Evolutionary conservation across 2,888 invertebrate genomes (phyloP).

Genomic region (Halictus quadricinctus): DNA sequence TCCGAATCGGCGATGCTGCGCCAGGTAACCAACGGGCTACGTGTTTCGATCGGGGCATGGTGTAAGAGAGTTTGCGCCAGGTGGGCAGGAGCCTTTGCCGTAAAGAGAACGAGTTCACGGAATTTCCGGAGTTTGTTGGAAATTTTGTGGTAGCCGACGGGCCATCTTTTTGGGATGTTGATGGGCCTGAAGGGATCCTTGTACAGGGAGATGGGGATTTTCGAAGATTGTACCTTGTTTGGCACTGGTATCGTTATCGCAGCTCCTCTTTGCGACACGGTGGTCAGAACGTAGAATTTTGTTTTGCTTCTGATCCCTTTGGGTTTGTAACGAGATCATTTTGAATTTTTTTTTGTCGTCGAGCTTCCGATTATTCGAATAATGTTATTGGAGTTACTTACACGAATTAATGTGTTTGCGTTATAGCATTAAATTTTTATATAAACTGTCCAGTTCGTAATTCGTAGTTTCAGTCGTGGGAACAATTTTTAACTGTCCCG

Average conservation of each 20-base stretch:
- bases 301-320: background rate
- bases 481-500: too few relatives aligned
- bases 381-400: too few relatives aligned
- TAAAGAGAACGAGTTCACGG: constrained; percentile 11
- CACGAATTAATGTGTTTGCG: too few relatives aligned
- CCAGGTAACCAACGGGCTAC: constrained; percentile 5
- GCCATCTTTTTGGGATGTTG: constrained; percentile 1
- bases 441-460: too few relatives aligned
- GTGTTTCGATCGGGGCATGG: background rate
- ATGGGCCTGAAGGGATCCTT: background rate
- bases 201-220: background rate
- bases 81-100: background rate
- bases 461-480: too few relatives aligned
- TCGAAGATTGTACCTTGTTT: background rate
- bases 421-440: too few relatives aligned
- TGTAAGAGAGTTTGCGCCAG: background rate
- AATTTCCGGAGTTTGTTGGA: background rate
- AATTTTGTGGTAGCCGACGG: background rate
- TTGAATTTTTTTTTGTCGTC: background rate
- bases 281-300: background rate
- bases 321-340: background rate
- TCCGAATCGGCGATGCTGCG: constrained; percentile 42
- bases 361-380: background rate
- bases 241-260: background rate
- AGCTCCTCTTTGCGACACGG: background rate